A percentile compares a stretch with the other conserved stretches of the same genome.
phyloP scores from a whole-genome alignment of 1,140 invertebrate genomes.

The Bicyclus anynana region DNA sequence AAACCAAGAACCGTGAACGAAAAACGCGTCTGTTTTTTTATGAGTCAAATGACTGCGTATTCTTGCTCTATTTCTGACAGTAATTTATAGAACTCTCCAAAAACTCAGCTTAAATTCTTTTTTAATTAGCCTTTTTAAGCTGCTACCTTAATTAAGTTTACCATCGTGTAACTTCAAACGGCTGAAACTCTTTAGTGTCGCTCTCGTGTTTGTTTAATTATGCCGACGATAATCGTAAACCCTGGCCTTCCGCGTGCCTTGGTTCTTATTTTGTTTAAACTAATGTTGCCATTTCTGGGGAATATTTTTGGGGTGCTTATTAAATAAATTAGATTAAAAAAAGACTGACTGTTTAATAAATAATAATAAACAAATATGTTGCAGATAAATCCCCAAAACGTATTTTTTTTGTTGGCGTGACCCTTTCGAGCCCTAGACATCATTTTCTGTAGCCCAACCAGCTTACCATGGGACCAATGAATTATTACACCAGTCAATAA shows the following conservation, averaged over 20 bases:
- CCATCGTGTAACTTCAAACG: slow-evolving; percentile 15
- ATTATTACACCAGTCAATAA: too few relatives aligned
- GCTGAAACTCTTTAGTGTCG: slow-evolving; percentile 16
- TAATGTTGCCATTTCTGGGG: slow-evolving; percentile 5
- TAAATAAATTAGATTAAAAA: too few relatives aligned
- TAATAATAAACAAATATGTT: too few relatives aligned
- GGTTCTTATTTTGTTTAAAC: slow-evolving; percentile 10
- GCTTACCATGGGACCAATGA: too few relatives aligned
- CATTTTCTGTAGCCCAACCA: too few relatives aligned
- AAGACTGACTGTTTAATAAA: too few relatives aligned
- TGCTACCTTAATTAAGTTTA: slow-evolving; percentile 20
- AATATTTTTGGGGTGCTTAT: background rate
- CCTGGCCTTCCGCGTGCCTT: slow-evolving; percentile 8
- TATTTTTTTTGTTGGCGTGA: too few relatives aligned
- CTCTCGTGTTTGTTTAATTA: slow-evolving; percentile 16
- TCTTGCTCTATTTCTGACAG: background rate
- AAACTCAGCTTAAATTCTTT: background rate
- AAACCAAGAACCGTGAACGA: too few relatives aligned
- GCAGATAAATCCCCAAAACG: too few relatives aligned
- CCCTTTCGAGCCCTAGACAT: too few relatives aligned
- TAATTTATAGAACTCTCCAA: background rate
- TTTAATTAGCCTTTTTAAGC: slow-evolving; percentile 13
- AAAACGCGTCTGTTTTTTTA: background rate
- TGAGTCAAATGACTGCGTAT: background rate
- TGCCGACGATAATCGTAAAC: slow-evolving; percentile 27